These are phyloP conservation scores for Marisa cornuarietis DNA, from an alignment of 1,140 invertebrate species.

Conservation along the genomic window DNA sequence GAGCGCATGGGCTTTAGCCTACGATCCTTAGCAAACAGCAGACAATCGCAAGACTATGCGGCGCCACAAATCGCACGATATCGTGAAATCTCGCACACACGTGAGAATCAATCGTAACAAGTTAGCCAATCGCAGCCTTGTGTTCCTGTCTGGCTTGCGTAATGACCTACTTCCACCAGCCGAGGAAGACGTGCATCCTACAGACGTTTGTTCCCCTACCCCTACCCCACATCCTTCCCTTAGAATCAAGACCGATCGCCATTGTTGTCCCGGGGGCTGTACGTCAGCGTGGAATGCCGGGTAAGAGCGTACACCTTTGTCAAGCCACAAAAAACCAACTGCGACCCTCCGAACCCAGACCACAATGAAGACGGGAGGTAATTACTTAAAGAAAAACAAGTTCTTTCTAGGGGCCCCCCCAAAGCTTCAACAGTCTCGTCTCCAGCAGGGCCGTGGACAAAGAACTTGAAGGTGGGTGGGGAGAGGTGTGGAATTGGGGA, in stretches of 20 bases:
- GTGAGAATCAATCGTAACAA: not conserved
- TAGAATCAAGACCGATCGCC: not conserved
- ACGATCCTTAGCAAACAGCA: not conserved
- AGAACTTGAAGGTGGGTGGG: too few relatives aligned
- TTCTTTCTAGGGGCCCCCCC: not conserved
- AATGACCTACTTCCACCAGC: not conserved
- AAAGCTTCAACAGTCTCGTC: not conserved
- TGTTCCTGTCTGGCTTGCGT: not conserved
- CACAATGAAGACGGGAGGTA: constrained; percentile 3
- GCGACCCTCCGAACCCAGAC: not conserved
- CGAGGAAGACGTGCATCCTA: not conserved
- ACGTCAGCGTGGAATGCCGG: not conserved
- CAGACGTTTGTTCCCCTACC: not conserved
- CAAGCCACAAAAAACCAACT: not conserved
- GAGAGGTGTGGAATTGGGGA: not conserved
- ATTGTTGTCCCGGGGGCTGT: not conserved
- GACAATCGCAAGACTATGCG: not conserved
- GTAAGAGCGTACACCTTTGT: not conserved
- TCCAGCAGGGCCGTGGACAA: not conserved
- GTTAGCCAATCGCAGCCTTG: not conserved
- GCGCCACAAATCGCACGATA: not conserved
- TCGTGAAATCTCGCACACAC: not conserved
- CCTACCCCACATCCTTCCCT: not conserved
- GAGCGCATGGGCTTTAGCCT: too few relatives aligned
- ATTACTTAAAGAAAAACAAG: constrained; percentile 9